Percentiles rank a stretch among this genome's conserved stretches.
These are phyloP conservation scores for Salminus brasiliensis DNA, from an alignment of 2,113 vertebrate genomes.

Conservation along the genomic window DNA sequence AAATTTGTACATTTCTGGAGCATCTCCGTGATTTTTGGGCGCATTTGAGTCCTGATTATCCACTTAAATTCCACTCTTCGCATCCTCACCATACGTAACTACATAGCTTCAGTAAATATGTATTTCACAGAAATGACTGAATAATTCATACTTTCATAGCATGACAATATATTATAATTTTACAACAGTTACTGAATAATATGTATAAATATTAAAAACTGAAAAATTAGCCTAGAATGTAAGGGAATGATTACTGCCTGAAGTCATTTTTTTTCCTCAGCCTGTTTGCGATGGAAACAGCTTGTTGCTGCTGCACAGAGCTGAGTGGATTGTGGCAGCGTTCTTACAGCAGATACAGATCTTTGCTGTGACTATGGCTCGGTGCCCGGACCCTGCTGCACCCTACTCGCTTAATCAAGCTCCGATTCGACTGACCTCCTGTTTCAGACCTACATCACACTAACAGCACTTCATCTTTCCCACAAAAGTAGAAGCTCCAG, in stretches of 20 bases:
- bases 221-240: too few relatives aligned
- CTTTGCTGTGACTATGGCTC: slow-evolving; percentile 41
- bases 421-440: slow-evolving; percentile 35
- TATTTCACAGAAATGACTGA: too few relatives aligned
- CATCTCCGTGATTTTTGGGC: too few relatives aligned
- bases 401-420: slow-evolving; percentile 40
- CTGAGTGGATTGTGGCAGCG: slow-evolving; percentile 34
- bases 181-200: background rate
- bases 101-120: too few relatives aligned
- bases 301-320: slow-evolving; percentile 24
- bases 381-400: slow-evolving; percentile 27
- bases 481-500: background rate
- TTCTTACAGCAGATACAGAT: slow-evolving; percentile 48
- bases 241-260: background rate
- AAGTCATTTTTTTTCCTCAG: slow-evolving; percentile 31
- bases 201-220: too few relatives aligned
- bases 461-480: slow-evolving; percentile 44
- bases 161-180: slow-evolving; percentile 16
- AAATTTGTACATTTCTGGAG: too few relatives aligned
- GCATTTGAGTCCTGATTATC: too few relatives aligned
- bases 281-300: slow-evolving; percentile 44
- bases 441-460: slow-evolving; percentile 46
- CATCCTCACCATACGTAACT: too few relatives aligned
- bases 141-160: too few relatives aligned
- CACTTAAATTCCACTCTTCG: too few relatives aligned